phyloP scores from a whole-genome alignment of 2,888 invertebrate species.

The Stratiomys singularior region DNA sequence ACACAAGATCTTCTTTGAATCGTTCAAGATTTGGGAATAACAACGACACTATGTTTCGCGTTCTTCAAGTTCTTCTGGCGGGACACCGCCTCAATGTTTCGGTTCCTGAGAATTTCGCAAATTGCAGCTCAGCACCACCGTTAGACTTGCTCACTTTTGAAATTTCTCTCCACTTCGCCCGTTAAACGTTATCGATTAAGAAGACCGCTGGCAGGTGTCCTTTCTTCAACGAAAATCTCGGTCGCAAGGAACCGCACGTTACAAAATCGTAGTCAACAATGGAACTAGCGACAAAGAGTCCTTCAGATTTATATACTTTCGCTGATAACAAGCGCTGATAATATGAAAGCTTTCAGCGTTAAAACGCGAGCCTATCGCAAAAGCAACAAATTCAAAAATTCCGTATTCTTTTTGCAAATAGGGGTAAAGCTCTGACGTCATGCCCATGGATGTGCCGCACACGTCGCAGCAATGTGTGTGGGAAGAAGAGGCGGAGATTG shows the following conservation, averaged over 20 bases:
- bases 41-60: too few relatives aligned
- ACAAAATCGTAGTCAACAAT: slow-evolving; percentile 50
- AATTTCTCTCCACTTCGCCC: not conserved
- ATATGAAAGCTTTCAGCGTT: slow-evolving; percentile 30
- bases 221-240: not conserved
- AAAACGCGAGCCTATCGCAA: slow-evolving; percentile 27
- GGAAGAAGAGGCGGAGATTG: slow-evolving; percentile 44
- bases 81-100: too few relatives aligned
- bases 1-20: not conserved
- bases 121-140: too few relatives aligned
- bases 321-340: slow-evolving; percentile 47
- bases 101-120: too few relatives aligned
- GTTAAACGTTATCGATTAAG: not conserved
- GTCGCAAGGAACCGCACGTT: slow-evolving; percentile 49
- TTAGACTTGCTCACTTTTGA: not conserved
- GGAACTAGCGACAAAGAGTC: slow-evolving; percentile 47
- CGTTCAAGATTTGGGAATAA: not conserved
- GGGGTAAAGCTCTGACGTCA: slow-evolving; percentile 46
- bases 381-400: slow-evolving; percentile 18
- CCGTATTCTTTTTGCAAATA: slow-evolving; percentile 19
- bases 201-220: not conserved
- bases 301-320: slow-evolving; percentile 50
- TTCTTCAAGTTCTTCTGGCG: too few relatives aligned
- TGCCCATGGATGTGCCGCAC: not conserved
- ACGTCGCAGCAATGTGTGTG: not conserved